Conservation (phyloP, 2,113 vertebrate species). For the Zosterops lateralis region DNA sequence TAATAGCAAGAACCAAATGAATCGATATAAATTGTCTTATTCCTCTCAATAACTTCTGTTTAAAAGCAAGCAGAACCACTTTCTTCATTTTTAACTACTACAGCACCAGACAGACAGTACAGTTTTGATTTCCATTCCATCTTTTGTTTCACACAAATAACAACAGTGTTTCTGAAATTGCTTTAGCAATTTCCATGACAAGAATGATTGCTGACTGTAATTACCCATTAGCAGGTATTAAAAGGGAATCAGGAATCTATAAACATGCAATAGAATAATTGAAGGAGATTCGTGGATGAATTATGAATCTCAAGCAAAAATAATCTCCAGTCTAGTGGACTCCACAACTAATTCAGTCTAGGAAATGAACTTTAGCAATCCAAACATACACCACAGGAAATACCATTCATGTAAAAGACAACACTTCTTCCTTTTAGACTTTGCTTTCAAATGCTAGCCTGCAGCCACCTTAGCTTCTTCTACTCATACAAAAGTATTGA, state of each 20-base stretch:
- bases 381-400: neutral
- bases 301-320: conserved; percentile 21
- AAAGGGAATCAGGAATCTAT: conserved; percentile 18
- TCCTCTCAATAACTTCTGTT: neutral
- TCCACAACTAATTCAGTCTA: neutral
- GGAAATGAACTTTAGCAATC: neutral
- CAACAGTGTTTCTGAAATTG: conserved; percentile 3
- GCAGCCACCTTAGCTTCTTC: neutral
- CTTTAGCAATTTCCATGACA: neutral
- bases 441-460: neutral
- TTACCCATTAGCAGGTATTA: conserved; percentile 37
- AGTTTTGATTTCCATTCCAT: neutral
- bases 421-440: neutral
- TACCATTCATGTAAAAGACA: neutral
- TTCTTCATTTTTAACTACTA: neutral
- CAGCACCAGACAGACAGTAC: neutral
- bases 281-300: conserved; percentile 9
- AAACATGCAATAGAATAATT: conserved; percentile 16
- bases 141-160: neutral
- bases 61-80: neutral
- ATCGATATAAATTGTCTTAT: neutral
- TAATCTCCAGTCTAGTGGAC: neutral
- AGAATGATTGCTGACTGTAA: conserved; percentile 11
- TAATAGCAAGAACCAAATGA: neutral
- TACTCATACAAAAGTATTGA: neutral